Percentiles rank a stretch among this genome's conserved stretches.
phyloP scores from a whole-genome alignment of 2,113 vertebrate genomes.

The Macaca fascicularis region DNA sequence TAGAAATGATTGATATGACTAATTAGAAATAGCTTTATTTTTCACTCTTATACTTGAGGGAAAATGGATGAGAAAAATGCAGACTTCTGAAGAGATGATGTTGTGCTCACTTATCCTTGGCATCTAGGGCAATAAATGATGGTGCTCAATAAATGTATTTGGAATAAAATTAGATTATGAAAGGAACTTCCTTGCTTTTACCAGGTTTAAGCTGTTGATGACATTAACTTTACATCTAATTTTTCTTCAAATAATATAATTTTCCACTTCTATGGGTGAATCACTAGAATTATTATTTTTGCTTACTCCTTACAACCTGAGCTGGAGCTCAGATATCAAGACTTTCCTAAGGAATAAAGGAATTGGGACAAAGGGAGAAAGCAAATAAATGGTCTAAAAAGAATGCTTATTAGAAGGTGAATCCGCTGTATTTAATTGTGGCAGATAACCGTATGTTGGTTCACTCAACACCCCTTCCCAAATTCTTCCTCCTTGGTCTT shows the following conservation, averaged over 20 bases:
- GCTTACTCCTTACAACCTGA: not conserved
- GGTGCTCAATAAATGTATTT: not conserved
- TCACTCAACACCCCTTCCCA: not conserved
- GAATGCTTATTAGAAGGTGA: not conserved
- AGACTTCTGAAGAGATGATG: not conserved
- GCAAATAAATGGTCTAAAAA: not conserved
- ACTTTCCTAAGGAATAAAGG: not conserved
- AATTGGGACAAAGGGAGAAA: conserved; percentile 11
- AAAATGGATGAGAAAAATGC: not conserved
- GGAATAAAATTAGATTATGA: not conserved
- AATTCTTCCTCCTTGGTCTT: not conserved
- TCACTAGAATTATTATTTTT: not conserved
- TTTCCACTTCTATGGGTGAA: not conserved
- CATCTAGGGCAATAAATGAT: not conserved
- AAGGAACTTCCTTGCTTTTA: conserved; percentile 8
- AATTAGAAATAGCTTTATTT: not conserved
- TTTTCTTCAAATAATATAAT: conserved; percentile 30
- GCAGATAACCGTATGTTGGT: not conserved
- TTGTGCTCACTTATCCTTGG: not conserved
- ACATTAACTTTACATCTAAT: not conserved
- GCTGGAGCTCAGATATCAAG: not conserved
- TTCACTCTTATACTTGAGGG: conserved; percentile 1
- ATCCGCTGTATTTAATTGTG: not conserved
- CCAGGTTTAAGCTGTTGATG: not conserved
- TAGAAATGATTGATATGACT: not conserved